phyloP scores from a whole-genome alignment of 1,140 invertebrate species.

The Dendrolimus punctatus region DNA sequence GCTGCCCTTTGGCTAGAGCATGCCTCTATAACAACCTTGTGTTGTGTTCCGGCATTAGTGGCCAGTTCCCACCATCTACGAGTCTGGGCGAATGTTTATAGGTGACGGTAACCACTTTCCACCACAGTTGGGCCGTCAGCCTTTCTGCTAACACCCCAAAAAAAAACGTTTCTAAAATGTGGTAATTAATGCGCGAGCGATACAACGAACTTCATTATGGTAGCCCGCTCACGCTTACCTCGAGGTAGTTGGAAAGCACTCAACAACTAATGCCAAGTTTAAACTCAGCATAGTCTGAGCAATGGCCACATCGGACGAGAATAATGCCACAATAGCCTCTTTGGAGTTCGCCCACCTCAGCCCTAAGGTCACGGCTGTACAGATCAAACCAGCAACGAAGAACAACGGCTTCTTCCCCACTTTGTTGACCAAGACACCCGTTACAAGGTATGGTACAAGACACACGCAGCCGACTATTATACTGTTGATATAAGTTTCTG shows the following conservation, averaged over 20 bases:
- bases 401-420: slow-evolving; percentile 31
- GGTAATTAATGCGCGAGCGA: not conserved
- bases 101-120: no score
- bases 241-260: slow-evolving; percentile 65
- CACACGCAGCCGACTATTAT: slow-evolving; percentile 29
- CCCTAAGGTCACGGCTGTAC: slow-evolving; percentile 10
- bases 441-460: slow-evolving; percentile 24
- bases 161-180: not conserved
- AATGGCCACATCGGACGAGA: slow-evolving; percentile 49
- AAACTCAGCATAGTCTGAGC: slow-evolving; percentile 44
- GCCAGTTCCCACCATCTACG: no score
- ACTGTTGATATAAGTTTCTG: slow-evolving; percentile 35
- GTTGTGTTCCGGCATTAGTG: no score
- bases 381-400: slow-evolving; percentile 14
- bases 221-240: slow-evolving; percentile 35
- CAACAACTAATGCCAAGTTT: slow-evolving; percentile 47
- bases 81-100: no score
- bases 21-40: no score
- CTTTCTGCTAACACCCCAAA: not conserved
- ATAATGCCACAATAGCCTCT: slow-evolving; percentile 29
- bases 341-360: slow-evolving; percentile 25
- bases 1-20: no score
- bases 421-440: slow-evolving; percentile 23
- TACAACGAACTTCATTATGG: not conserved
- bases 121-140: no score